Percentiles rank a stretch among this genome's conserved stretches.
phyloP scores from a whole-genome alignment of 2,888 invertebrate species.

The Phalangium opilio region DNA sequence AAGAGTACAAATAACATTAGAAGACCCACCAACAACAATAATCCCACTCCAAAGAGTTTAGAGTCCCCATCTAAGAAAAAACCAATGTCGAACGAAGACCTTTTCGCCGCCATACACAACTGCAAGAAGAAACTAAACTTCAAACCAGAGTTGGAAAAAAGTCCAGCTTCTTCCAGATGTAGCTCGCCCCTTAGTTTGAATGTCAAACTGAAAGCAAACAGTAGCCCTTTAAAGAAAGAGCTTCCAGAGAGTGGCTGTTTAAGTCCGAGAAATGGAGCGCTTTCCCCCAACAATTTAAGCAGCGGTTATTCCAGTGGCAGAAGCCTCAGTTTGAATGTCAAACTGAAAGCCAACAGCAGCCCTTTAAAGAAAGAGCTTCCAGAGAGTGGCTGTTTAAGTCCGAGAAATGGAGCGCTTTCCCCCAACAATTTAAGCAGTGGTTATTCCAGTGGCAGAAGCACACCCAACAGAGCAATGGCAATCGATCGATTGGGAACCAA shows the following conservation, averaged over 20 bases:
- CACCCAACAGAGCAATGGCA: conserved; percentile 13
- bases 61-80: background rate
- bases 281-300: conserved; percentile 9
- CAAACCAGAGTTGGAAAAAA: conserved; percentile 19
- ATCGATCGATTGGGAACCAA: conserved; percentile 24
- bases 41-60: background rate
- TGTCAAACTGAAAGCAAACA: conserved; percentile 3
- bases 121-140: conserved; percentile 23
- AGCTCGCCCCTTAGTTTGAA: conserved; percentile 12
- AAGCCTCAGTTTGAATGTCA: no score
- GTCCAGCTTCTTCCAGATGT: conserved; percentile 18
- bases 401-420: conserved; percentile 1
- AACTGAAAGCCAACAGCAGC: conserved; percentile 3
- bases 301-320: conserved; percentile 10
- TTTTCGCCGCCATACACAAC: conserved; percentile 22
- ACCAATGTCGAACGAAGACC: conserved; percentile 21
- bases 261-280: conserved; percentile 2
- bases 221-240: conserved; percentile 4
- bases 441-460: conserved; percentile 6
- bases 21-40: background rate
- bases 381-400: conserved; percentile 12
- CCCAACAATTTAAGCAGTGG: conserved; percentile 13
- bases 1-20: background rate
- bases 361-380: conserved; percentile 7
- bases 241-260: conserved; percentile 13